phyloP scores from a whole-genome alignment of 1,140 invertebrate species.

The Homarus americanus region DNA sequence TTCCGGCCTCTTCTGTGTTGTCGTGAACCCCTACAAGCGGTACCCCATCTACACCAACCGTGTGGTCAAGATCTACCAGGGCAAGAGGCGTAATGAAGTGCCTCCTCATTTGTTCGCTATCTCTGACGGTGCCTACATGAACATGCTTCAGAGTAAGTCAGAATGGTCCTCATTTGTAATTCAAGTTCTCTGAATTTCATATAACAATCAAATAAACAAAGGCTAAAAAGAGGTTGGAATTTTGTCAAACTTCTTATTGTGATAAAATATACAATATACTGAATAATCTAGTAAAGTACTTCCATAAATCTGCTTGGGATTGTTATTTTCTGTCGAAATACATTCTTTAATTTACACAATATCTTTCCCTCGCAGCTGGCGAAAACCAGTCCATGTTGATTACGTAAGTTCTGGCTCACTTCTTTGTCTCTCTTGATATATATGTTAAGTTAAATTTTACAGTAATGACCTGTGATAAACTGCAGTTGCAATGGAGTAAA shows the following conservation, averaged over 20 bases:
- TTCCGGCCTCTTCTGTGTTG: conserved; percentile 66
- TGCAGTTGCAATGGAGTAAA: no score
- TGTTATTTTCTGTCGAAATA: neutral
- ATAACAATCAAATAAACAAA: neutral
- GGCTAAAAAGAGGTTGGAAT: neutral
- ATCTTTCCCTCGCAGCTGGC: conserved; percentile 64
- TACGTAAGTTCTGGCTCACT: conserved; percentile 72
- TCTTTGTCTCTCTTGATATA: neutral
- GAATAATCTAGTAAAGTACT: no score
- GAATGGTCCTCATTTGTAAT: neutral
- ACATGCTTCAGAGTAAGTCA: conserved; percentile 79
- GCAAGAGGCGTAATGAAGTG: conserved; percentile 70
- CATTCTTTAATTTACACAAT: neutral
- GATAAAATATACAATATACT: no score
- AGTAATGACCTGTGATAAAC: no score
- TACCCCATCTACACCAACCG: conserved; percentile 71
- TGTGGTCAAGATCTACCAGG: conserved; percentile 69
- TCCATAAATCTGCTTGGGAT: no score
- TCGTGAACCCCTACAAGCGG: conserved; percentile 68
- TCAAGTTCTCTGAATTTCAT: neutral
- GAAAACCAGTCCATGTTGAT: conserved; percentile 76
- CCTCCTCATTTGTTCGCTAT: conserved; percentile 67
- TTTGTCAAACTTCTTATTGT: neutral
- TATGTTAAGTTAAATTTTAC: no score
- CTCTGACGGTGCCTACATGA: conserved; percentile 65